phyloP scores from a whole-genome alignment of 1,140 invertebrate species.

The Aphidius ervi region DNA sequence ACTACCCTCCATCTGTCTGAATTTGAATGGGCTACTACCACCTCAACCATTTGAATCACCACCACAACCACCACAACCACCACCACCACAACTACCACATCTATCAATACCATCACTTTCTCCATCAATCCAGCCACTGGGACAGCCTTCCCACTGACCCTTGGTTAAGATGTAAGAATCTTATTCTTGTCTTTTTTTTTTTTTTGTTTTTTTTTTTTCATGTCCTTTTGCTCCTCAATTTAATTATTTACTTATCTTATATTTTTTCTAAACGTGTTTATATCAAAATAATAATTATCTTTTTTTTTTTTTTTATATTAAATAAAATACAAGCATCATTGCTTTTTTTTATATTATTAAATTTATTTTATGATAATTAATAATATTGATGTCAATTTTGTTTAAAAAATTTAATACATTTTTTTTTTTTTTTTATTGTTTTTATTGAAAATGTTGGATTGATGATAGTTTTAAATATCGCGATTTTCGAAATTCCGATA shows the following conservation, averaged over 20 bases:
- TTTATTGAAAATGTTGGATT: neutral
- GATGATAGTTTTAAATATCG: conserved; percentile 16
- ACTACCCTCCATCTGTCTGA: conserved; percentile 64
- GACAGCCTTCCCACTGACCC: conserved; percentile 62
- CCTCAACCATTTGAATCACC: conserved; percentile 35
- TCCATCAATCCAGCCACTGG: conserved; percentile 60
- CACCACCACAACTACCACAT: conserved; percentile 25
- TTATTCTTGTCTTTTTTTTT: conserved; percentile 44
- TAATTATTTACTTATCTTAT: conserved; percentile 14
- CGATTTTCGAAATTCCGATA: conserved; percentile 17
- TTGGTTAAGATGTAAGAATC: conserved; percentile 73
- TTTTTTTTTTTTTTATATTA: no score
- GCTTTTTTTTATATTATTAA: neutral
- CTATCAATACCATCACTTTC: conserved; percentile 47
- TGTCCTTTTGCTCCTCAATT: conserved; percentile 7
- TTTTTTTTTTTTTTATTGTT: conserved; percentile 1
- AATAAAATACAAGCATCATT: conserved; percentile 20
- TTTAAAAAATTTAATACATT: neutral
- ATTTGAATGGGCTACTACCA: conserved; percentile 60
- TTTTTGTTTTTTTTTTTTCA: conserved; percentile 38
- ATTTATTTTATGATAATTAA: neutral
- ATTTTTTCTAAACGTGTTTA: conserved; percentile 10
- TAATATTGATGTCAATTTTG: conserved; percentile 7
- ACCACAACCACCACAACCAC: conserved; percentile 44
- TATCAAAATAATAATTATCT: conserved; percentile 1